Percentiles rank a stretch among this genome's conserved stretches.
Evolutionary conservation across 1,140 invertebrate species (phyloP).

Genomic region (Hyles vespertilio): DNA sequence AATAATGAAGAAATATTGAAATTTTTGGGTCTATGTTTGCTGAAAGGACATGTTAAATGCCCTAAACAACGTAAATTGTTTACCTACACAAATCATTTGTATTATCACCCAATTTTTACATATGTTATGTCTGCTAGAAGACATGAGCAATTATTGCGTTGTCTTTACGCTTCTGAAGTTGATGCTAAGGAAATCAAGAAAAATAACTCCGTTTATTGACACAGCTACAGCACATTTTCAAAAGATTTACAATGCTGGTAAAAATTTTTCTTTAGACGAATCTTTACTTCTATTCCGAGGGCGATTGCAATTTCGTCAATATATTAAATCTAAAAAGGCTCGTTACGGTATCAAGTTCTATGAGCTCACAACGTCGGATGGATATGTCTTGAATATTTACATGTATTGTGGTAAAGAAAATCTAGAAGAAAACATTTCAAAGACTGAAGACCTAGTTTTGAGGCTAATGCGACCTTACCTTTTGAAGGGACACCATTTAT

Average conservation of each 20-base stretch:
- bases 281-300: slow-evolving; percentile 53
- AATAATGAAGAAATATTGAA: too few relatives aligned
- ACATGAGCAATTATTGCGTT: slow-evolving; percentile 39
- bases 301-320: slow-evolving; percentile 49
- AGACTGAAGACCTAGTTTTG: slow-evolving; percentile 26
- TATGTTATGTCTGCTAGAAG: slow-evolving; percentile 38
- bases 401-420: slow-evolving; percentile 33
- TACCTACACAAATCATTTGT: too few relatives aligned
- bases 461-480: slow-evolving; percentile 33
- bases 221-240: slow-evolving; percentile 21
- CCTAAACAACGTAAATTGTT: slow-evolving; percentile 25
- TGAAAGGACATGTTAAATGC: slow-evolving; percentile 30
- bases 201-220: slow-evolving; percentile 23
- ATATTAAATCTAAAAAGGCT: slow-evolving; percentile 43
- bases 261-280: slow-evolving; percentile 55
- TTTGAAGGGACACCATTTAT: slow-evolving; percentile 36
- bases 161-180: slow-evolving; percentile 29
- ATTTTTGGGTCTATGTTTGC: slow-evolving; percentile 35
- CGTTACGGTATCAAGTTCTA: slow-evolving; percentile 58
- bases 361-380: slow-evolving; percentile 33
- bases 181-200: too few relatives aligned
- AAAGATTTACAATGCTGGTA: slow-evolving; percentile 31
- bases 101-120: too few relatives aligned
- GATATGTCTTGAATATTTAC: too few relatives aligned
- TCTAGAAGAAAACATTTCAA: slow-evolving; percentile 11